Percentiles rank a stretch among this genome's conserved stretches.
Conservation (phyloP, 2,797 vertebrate genomes). For the Brotula barbata region DNA sequence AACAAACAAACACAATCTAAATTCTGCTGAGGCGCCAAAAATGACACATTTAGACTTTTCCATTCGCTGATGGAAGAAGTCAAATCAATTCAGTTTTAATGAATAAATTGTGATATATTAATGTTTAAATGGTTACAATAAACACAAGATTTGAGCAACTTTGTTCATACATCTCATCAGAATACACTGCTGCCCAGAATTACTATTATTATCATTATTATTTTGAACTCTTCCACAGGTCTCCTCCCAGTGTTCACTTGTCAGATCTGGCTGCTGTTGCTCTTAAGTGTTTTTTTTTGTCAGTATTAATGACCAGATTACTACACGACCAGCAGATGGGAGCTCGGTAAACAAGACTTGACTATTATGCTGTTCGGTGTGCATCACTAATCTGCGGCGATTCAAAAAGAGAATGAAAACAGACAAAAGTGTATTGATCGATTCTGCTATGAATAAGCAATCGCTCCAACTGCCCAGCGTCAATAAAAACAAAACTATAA, state of each 20-base stretch:
- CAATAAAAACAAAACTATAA: conserved; percentile 1
- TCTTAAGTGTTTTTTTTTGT: conserved; percentile 8
- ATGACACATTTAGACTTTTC: too few species aligned
- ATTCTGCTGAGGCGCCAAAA: too few species aligned
- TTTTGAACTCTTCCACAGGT: conserved; percentile 14
- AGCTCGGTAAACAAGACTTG: conserved; percentile 24
- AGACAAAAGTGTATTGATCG: not conserved
- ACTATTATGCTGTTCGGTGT: conserved; percentile 18
- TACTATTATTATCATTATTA: too few species aligned
- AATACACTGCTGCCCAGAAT: too few species aligned
- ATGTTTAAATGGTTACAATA: conserved; percentile 1
- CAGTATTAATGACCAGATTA: conserved; percentile 29
- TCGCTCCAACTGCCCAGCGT: not conserved
- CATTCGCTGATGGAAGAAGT: too few species aligned
- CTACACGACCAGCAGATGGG: conserved; percentile 40
- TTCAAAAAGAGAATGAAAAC: conserved; percentile 10
- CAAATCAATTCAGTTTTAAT: too few species aligned
- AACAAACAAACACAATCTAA: too few species aligned
- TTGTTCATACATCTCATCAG: too few species aligned
- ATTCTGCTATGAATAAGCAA: not conserved
- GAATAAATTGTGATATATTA: too few species aligned
- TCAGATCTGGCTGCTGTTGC: conserved; percentile 11
- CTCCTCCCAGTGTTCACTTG: conserved; percentile 10
- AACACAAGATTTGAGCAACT: conserved; percentile 18
- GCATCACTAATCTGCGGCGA: conserved; percentile 19